Conservation (phyloP, 2,113 vertebrate species). For the Pitta sordida region DNA sequence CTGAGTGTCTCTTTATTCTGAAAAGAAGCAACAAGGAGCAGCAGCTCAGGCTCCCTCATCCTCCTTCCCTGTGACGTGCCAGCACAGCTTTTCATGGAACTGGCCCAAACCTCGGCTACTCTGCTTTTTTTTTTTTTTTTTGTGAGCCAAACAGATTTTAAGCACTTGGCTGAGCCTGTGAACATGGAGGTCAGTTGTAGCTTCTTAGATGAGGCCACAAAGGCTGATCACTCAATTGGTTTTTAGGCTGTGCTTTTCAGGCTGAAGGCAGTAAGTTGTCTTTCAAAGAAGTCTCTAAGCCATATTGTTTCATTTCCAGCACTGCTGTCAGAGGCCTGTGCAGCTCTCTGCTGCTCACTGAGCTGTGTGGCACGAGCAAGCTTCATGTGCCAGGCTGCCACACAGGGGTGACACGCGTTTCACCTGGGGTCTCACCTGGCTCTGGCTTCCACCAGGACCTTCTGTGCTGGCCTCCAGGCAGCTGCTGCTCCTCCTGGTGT, state of each 20-base stretch:
- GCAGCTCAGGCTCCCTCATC: not conserved
- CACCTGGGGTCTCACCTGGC: not conserved
- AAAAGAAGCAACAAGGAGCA: not conserved
- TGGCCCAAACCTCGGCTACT: not conserved
- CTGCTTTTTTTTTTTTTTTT: accelerated
- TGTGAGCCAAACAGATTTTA: not conserved
- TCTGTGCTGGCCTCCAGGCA: not conserved
- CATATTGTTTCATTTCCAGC: not conserved
- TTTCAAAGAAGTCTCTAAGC: not conserved
- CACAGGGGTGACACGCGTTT: accelerated
- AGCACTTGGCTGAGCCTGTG: not conserved
- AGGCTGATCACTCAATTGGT: not conserved
- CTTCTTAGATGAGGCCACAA: not conserved
- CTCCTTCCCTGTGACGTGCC: not conserved
- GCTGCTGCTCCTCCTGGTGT: not conserved
- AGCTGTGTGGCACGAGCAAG: accelerated
- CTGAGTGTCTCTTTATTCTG: not conserved
- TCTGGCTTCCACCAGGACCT: not conserved
- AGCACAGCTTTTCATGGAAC: not conserved
- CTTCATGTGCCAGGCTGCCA: accelerated
- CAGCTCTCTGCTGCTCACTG: not conserved
- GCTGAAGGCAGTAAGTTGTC: not conserved
- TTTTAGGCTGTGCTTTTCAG: not conserved
- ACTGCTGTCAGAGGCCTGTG: not conserved
- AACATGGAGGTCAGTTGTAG: not conserved